phyloP scores from a whole-genome alignment of 30 jellyfish, hydroid and myxozoan species.

The Hydra vulgaris region DNA sequence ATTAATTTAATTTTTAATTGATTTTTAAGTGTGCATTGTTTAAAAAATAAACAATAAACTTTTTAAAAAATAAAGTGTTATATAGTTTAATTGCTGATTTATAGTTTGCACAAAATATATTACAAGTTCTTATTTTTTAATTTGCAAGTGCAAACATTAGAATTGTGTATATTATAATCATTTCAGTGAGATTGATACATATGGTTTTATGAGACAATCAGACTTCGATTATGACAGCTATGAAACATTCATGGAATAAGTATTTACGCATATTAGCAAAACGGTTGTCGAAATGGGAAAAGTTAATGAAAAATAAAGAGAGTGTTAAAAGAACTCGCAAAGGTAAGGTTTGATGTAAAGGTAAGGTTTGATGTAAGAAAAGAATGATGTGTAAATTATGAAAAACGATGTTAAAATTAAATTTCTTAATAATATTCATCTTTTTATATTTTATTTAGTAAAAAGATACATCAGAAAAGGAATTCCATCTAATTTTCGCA shows the following conservation, averaged over 20 bases:
- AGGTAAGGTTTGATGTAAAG: too few species aligned
- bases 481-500: constrained; percentile 79
- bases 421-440: neutral
- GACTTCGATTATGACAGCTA: constrained; percentile 72
- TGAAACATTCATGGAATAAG: constrained; percentile 67
- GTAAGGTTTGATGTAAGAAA: too few species aligned
- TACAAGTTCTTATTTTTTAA: neutral
- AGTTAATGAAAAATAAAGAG: constrained; percentile 27
- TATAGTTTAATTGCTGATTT: too few species aligned
- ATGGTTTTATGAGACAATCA: constrained; percentile 86
- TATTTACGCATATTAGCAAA: constrained; percentile 78
- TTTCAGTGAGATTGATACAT: constrained; percentile 80
- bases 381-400: too few species aligned
- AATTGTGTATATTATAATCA: neutral
- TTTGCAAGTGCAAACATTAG: neutral
- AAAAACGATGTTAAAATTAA: neutral
- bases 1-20: too few species aligned
- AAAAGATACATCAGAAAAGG: constrained; percentile 89
- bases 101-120: too few species aligned
- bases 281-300: constrained; percentile 90
- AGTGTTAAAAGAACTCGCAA: constrained; percentile 45
- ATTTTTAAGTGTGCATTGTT: too few species aligned
- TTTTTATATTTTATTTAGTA: constrained; percentile 31
- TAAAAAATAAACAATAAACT: too few species aligned
- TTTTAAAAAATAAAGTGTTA: too few species aligned